phyloP scores from a whole-genome alignment of 2,888 invertebrate species.

The Drosophila koepferae region DNA sequence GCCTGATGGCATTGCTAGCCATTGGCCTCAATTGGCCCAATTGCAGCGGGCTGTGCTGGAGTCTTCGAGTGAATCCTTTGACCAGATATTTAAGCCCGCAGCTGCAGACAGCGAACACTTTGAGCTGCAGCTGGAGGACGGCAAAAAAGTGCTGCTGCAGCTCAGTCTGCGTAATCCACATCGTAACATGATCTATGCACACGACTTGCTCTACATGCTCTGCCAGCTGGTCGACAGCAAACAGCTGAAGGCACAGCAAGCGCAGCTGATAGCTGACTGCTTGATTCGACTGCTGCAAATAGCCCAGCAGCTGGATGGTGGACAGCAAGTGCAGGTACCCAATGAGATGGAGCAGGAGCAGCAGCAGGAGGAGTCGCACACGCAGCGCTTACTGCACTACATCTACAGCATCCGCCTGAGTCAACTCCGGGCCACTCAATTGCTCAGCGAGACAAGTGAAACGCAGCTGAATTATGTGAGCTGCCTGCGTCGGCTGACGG shows the following conservation, averaged over 20 bases:
- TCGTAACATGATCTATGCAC: slow-evolving; percentile 81
- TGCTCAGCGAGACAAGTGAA: slow-evolving; percentile 65
- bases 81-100: slow-evolving; percentile 28
- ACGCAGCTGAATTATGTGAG: slow-evolving; percentile 73
- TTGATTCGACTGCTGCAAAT: slow-evolving; percentile 66
- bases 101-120: slow-evolving; percentile 27
- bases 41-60: slow-evolving; percentile 62
- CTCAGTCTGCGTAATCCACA: slow-evolving; percentile 69
- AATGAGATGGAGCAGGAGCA: slow-evolving; percentile 34
- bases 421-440: slow-evolving; percentile 69
- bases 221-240: slow-evolving; percentile 65
- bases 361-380: slow-evolving; percentile 42
- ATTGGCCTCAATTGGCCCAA: slow-evolving; percentile 64
- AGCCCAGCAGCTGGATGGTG: slow-evolving; percentile 52
- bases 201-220: slow-evolving; percentile 76
- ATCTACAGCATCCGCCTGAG: slow-evolving; percentile 80
- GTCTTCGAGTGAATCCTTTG: slow-evolving; percentile 66
- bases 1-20: slow-evolving; percentile 23
- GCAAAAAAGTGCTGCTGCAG: slow-evolving; percentile 63
- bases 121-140: slow-evolving; percentile 69
- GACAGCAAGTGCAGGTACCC: neutral
- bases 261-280: slow-evolving; percentile 71
- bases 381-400: slow-evolving; percentile 78
- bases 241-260: slow-evolving; percentile 59
- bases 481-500: slow-evolving; percentile 75